Conservation (phyloP, 2,797 vertebrate species). For the Mallotus villosus region DNA sequence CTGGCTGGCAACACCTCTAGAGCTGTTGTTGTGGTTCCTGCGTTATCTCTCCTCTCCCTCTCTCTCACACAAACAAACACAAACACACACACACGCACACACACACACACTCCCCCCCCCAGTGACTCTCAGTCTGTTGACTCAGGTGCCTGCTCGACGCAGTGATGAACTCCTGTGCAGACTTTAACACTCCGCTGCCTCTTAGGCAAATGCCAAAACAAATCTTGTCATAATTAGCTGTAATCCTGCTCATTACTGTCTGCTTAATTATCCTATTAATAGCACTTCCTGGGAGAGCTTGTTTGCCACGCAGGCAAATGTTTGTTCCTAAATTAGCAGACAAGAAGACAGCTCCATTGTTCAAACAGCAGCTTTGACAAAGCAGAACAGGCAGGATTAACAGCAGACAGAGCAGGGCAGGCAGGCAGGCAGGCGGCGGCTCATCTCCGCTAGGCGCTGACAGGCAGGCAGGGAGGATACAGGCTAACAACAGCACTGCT, state of each 20-base stretch:
- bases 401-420: constrained; percentile 68
- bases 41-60: constrained; percentile 32
- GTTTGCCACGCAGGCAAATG: constrained; percentile 96
- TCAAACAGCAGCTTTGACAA: constrained; percentile 84
- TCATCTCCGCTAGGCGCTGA: constrained; percentile 69
- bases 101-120: constrained; percentile 41
- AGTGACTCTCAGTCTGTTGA: constrained; percentile 69
- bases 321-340: constrained; percentile 99
- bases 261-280: constrained; percentile 99
- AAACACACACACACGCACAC: neutral
- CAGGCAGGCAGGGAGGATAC: constrained; percentile 63
- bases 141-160: constrained; percentile 80
- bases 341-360: constrained; percentile 92
- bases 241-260: constrained; percentile 98
- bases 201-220: constrained; percentile 98
- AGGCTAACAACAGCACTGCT: constrained; percentile 64
- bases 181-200: constrained; percentile 90
- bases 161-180: constrained; percentile 89
- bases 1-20: constrained; percentile 24
- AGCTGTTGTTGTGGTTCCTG: constrained; percentile 41
- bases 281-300: constrained; percentile 95
- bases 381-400: constrained; percentile 81
- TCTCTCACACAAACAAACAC: constrained; percentile 4
- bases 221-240: constrained; percentile 99
- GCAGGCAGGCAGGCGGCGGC: constrained; percentile 70